Base-by-base conservation (phyloP, 1,140 invertebrate genomes). In the Macrobrachium nipponense region DNA sequence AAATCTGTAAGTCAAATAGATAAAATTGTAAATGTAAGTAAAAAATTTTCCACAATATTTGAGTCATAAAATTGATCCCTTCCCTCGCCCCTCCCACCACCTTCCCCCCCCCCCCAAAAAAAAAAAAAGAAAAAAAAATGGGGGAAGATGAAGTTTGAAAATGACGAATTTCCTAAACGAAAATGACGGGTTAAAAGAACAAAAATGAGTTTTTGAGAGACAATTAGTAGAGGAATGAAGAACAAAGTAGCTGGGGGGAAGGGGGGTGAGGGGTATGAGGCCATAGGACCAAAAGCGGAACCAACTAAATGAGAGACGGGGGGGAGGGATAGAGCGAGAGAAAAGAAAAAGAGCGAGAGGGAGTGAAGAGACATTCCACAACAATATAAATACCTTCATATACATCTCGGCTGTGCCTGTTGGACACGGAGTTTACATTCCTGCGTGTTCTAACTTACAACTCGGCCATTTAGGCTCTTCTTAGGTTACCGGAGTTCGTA, bases 391-490 rank as follows among this genome's bases (percentile, higher is more conserved):
- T 27, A 60, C 44, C 15, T 14, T 11, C 11, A 59, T 36, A 36
- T 36, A 36, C 27, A 36, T 36, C 27, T 4, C 27, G 27, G 27
- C 27, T 36, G 58, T 18, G 23, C 15, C n/a, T 78, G 11, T 10
- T 58, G 10, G 17, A 23, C 58, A 27, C 60, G 27, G 20, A 18
- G 60, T 60, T 64, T 20, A 18, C 20, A 72, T 72, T 36, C 68
- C 44, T 72, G 23, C 68, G 20, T 72, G 68, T 72, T 72, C 68
- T 72, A 72, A 72, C 8, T 11, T 72, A 72, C 68, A 72, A 43
- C 23, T n/a, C 27, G 12, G 23, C 68, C 68, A 72, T 72, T 73
- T 73, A 73, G 36, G 5, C 14, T 36, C 70, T 44, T 44, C 36
- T 73, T 18, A 18, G 36, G 70, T 73, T 73, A 73, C 70, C 70